These are phyloP conservation scores for Alethe castanea DNA, from an alignment of 2,113 vertebrate genomes.

Conservation along the genomic window DNA sequence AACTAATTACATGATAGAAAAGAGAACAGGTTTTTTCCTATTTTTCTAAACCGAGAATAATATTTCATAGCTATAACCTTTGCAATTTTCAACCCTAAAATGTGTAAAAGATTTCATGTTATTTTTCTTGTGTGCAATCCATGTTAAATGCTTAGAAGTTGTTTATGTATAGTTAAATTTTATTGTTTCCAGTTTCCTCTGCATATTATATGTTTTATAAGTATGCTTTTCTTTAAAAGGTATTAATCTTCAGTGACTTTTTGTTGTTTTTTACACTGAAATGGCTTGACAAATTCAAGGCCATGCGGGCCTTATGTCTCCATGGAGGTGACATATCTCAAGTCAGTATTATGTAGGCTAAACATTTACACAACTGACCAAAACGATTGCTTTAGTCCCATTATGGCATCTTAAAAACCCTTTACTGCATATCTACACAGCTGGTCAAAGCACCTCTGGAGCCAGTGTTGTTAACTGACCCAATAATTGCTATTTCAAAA, in stretches of 20 bases:
- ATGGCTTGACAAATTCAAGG: background rate
- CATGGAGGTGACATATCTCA: background rate
- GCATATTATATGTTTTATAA: background rate
- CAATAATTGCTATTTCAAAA: slow-evolving; percentile 51
- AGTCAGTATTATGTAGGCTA: background rate
- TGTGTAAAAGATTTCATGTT: background rate
- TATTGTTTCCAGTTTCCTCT: background rate
- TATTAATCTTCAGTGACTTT: background rate
- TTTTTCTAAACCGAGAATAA: background rate
- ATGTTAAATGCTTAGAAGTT: background rate
- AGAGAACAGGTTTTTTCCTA: background rate
- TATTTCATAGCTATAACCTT: background rate
- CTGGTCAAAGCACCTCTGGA: background rate
- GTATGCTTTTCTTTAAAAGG: background rate
- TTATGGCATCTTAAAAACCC: background rate
- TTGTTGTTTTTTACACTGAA: background rate
- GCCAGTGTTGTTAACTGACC: background rate
- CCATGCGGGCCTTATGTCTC: background rate
- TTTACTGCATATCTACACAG: background rate
- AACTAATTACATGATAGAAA: background rate
- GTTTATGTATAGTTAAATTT: background rate
- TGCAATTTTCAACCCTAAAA: background rate
- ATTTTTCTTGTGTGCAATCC: background rate
- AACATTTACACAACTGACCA: background rate
- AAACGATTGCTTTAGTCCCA: background rate